These are phyloP conservation scores for Apis mellifera DNA, from an alignment of 1,140 invertebrate species.

Conservation along the genomic window Amel_HAv3.1 CM009943.2:2422501-2423000, in stretches of 20 bases:
- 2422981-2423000: too few relatives aligned
- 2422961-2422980: too few relatives aligned
- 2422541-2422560: background rate
- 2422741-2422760: background rate
- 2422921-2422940: too few relatives aligned
- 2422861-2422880: too few relatives aligned
- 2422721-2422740: conserved; percentile 77
- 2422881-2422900: too few relatives aligned
- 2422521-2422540: background rate
- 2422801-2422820: too few relatives aligned
- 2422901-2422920: too few relatives aligned
- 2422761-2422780: background rate
- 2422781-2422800: too few relatives aligned
- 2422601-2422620: conserved; percentile 78
- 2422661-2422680: conserved; percentile 89
- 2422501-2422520: background rate
- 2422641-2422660: conserved; percentile 85
- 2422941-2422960: too few relatives aligned
- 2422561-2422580: conserved; percentile 67
- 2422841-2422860: too few relatives aligned
- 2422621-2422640: conserved; percentile 82
- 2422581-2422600: conserved; percentile 78
- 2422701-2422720: conserved; percentile 82
- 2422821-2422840: too few relatives aligned
- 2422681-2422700: conserved; percentile 87